These are phyloP conservation scores for Smutsia temminckii DNA, from an alignment of 2,797 vertebrate species.

Conservation along the genomic window DNA sequence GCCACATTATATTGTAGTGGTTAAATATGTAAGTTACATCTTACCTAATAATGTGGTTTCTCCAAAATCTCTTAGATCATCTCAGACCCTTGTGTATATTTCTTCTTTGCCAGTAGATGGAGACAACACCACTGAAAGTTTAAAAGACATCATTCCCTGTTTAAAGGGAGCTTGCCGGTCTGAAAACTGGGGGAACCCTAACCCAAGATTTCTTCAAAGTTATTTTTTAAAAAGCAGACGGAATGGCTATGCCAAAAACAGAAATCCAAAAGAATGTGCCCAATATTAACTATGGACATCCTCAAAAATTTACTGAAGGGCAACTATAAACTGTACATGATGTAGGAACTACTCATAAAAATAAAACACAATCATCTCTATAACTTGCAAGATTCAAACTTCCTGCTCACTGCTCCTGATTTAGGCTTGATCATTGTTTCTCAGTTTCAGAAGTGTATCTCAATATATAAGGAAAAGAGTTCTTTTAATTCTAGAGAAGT, in stretches of 20 bases:
- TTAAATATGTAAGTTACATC: conserved; percentile 80
- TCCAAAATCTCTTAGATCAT: conserved; percentile 77
- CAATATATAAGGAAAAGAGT: conserved; percentile 18
- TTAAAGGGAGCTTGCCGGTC: conserved; percentile 72
- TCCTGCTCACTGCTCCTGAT: conserved; percentile 27
- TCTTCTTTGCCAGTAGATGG: conserved; percentile 78
- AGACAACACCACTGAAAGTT: conserved; percentile 81
- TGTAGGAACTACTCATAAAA: conserved; percentile 37
- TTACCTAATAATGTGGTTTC: conserved; percentile 81
- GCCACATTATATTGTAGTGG: conserved; percentile 67
- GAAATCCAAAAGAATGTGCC: conserved; percentile 51
- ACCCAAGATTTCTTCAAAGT: conserved; percentile 55
- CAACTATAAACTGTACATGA: conserved; percentile 46
- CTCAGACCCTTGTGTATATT: conserved; percentile 77
- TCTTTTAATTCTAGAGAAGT: conserved; percentile 54
- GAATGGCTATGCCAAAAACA: conserved; percentile 52
- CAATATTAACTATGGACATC: conserved; percentile 54
- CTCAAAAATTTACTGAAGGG: conserved; percentile 64
- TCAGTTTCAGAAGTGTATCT: conserved; percentile 51
- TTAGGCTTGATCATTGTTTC: conserved; percentile 23
- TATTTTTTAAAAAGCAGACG: conserved; percentile 48
- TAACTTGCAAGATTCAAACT: conserved; percentile 48
- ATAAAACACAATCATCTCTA: conserved; percentile 57
- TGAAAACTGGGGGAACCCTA: conserved; percentile 73
- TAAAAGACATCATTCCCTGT: conserved; percentile 81